Percentiles rank a stretch among this genome's conserved stretches.
Evolutionary conservation across 2,797 vertebrate genomes (phyloP).

Genomic region (Lepidocolaptes lacrymiger): DNA sequence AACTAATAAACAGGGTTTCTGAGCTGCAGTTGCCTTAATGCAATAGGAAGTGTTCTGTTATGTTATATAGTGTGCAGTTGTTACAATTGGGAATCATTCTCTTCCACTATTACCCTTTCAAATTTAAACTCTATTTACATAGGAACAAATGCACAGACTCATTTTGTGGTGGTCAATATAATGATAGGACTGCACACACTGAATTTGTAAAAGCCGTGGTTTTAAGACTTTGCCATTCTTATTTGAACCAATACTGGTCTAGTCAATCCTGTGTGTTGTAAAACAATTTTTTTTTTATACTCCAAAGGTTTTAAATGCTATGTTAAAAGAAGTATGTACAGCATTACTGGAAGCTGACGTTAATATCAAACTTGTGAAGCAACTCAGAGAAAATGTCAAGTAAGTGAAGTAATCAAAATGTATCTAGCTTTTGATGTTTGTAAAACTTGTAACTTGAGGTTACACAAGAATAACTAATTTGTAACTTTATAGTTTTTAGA

Average conservation of each 20-base stretch:
- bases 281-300: conserved; percentile 4
- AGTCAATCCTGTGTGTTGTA: neutral
- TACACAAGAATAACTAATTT: neutral
- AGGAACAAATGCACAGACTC: neutral
- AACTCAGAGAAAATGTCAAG: conserved; percentile 98
- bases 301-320: conserved; percentile 93
- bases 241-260: neutral
- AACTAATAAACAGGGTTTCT: neutral
- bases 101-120: neutral
- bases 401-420: conserved; percentile 76
- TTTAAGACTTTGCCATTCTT: neutral
- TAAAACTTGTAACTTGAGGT: neutral
- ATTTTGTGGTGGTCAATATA: neutral
- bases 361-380: conserved; percentile 97
- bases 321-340: conserved; percentile 97
- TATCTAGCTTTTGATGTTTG: neutral
- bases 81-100: neutral
- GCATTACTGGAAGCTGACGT: conserved; percentile 97
- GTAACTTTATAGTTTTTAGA: neutral
- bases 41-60: neutral
- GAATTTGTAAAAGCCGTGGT: neutral
- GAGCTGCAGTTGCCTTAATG: neutral
- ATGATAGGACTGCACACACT: neutral
- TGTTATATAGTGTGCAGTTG: neutral
- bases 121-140: neutral